Percentiles rank a stretch among this genome's conserved stretches.
phyloP scores from a whole-genome alignment of 2,797 vertebrate species.

The Manis javanica region DNA sequence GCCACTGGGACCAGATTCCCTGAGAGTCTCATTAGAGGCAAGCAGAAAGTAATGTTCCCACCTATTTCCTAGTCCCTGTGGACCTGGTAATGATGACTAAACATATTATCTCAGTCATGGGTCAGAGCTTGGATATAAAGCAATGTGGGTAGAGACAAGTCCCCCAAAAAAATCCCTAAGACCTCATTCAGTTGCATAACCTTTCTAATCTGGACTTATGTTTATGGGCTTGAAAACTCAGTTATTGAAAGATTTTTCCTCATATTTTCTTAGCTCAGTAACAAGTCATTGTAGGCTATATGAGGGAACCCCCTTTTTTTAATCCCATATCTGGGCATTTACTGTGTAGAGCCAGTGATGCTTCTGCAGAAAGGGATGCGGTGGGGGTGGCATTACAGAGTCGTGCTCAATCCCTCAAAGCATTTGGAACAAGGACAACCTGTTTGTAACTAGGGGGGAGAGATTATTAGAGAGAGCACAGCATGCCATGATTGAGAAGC shows the following conservation, averaged over 20 bases:
- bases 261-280: neutral
- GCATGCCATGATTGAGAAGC: neutral
- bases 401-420: neutral
- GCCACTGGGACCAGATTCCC: conserved; percentile 39
- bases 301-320: neutral
- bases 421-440: neutral
- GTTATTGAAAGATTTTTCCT: neutral
- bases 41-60: neutral
- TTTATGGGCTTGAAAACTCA: neutral
- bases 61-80: neutral
- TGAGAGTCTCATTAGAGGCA: conserved; percentile 41
- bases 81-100: neutral
- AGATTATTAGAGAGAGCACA: neutral
- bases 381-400: neutral
- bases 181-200: neutral
- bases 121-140: neutral
- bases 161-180: neutral
- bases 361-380: neutral
- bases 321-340: neutral
- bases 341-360: neutral
- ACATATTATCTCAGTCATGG: neutral
- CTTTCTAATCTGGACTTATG: neutral
- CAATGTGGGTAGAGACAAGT: neutral
- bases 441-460: neutral
- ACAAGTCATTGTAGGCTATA: neutral